Conservation (phyloP, 1,140 invertebrate genomes). For the Bombus polaris region DNA sequence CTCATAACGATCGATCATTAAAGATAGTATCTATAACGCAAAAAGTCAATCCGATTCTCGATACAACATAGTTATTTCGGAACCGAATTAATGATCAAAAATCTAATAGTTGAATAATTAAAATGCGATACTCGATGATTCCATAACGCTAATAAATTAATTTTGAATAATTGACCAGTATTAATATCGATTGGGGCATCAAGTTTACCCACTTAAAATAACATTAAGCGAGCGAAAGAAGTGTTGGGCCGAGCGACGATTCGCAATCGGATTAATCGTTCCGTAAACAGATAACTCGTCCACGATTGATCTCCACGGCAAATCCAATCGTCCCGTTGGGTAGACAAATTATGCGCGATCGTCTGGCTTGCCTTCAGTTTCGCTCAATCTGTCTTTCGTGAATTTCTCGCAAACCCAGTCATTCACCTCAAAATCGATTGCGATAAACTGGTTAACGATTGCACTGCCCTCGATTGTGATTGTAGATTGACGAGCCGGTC, state of each 20-base stretch:
- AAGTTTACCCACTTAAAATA: not conserved
- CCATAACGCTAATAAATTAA: not conserved
- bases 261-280: not conserved
- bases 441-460: conserved; percentile 63
- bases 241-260: not conserved
- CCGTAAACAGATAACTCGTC: not conserved
- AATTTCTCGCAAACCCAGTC: conserved; percentile 8
- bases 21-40: not conserved
- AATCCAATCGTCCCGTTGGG: not conserved
- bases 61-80: no score
- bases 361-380: not conserved
- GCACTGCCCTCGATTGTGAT: conserved; percentile 43
- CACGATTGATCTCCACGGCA: not conserved
- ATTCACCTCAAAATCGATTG: conserved; percentile 51
- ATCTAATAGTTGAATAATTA: not conserved
- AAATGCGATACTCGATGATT: not conserved
- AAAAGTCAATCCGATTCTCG: not conserved
- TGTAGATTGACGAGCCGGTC: conserved; percentile 44
- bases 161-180: not conserved
- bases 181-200: not conserved
- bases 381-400: conserved; percentile 30
- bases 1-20: no score
- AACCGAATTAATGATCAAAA: not conserved
- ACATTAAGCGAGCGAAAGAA: not conserved
- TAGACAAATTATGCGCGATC: conserved; percentile 51